These are phyloP conservation scores for Lindbergichthys nudifrons DNA, from an alignment of 2,797 vertebrate genomes.

Conservation along the genomic window DNA sequence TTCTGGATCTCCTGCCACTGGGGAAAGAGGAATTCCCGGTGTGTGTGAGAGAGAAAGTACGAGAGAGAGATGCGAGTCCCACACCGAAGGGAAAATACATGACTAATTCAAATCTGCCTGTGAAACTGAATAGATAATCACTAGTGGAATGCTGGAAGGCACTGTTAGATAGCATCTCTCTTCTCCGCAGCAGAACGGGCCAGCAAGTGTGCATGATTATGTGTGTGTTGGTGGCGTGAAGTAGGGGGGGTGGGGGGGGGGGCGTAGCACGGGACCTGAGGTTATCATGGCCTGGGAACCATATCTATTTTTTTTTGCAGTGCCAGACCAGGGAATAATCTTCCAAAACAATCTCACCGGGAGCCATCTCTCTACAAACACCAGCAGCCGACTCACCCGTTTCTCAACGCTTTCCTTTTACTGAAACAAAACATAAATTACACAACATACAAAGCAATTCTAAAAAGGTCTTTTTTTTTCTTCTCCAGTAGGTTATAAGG, in stretches of 20 bases:
- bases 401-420: constrained; percentile 74
- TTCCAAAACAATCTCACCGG: constrained; percentile 71
- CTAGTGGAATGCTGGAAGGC: constrained; percentile 86
- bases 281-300: constrained; percentile 81
- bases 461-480: constrained; percentile 65
- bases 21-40: constrained; percentile 69
- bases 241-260: constrained; percentile 17
- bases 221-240: constrained; percentile 41
- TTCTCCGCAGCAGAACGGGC: constrained; percentile 82
- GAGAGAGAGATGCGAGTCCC: constrained; percentile 65
- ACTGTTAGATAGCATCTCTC: constrained; percentile 85
- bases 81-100: constrained; percentile 77
- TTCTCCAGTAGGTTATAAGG: constrained; percentile 74
- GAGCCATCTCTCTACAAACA: constrained; percentile 77
- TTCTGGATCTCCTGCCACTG: constrained; percentile 59
- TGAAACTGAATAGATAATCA: constrained; percentile 84
- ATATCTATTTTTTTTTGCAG: constrained; percentile 64
- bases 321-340: constrained; percentile 67
- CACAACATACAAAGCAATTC: constrained; percentile 79
- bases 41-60: constrained; percentile 48
- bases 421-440: constrained; percentile 80
- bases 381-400: constrained; percentile 76
- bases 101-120: constrained; percentile 82
- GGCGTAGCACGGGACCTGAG: constrained; percentile 79
- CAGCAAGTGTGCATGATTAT: constrained; percentile 70